Base-by-base conservation (phyloP, 2,113 vertebrate species). In the Lycaon pictus region DNA sequence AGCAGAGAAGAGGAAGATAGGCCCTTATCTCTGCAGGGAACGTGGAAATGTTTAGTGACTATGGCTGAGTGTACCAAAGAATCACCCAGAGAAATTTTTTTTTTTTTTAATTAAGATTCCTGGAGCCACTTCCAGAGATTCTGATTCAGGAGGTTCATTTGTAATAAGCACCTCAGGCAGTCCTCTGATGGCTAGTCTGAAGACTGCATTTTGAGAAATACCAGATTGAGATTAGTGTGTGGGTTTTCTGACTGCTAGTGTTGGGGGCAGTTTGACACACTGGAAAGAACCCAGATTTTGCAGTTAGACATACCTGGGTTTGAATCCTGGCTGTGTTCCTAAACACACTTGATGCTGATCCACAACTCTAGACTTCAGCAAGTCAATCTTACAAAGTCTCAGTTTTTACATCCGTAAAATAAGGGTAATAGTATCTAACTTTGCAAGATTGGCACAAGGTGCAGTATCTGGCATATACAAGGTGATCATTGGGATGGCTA, bases 51-150 rank as follows among this genome's bases (percentile, higher is more conserved):
- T 90, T 74, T 63, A 77, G 29, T 94, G 92, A 81, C 60, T 65
- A 20, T 25, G 74, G 43, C 60, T 63, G 9, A 96, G n/a, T 60
- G 16, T 89, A 81, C 65, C 67, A 85, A 85, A 81, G 55, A 89
- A 86, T 92, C 88, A 94, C 37, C 71, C 11, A 74, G 27, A 88
- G n/a, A 95, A 96, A 51, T 77, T 74, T 87, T 87, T 81, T 1
- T 56, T 58, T 58, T 58, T 58, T 43, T 43, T 43, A 43, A 43
- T 43, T 43, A 77, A 37, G 43, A 22, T 90, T n/a, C 32, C 72
- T 53, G 83, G 63, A 67, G 27, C 29, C 23, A 56, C 43, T 69
- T 20, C 65, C 48, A 51, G 80, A 62, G 63, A 56, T 58, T 96
- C 76, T 65, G 76, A 83, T 58, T 48, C n/a, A 27, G 37, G n/a